Conservation (phyloP, 2,888 invertebrate species). For the Aphrophora alni region DNA sequence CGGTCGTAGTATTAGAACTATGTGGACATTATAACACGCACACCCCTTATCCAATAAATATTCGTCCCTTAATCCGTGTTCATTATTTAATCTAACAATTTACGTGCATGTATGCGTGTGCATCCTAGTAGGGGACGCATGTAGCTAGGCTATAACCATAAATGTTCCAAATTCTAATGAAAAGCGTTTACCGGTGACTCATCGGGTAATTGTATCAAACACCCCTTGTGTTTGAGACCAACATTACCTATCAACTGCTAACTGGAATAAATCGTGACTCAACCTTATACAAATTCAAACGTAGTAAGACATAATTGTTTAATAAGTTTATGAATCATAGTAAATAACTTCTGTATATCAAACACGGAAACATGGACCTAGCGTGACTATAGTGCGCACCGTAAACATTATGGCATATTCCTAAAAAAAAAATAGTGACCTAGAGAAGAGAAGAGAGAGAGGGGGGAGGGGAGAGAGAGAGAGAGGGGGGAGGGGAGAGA, state of each 20-base stretch:
- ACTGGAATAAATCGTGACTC: neutral
- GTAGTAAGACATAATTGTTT: neutral
- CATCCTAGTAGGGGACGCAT: neutral
- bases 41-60: conserved; percentile 5
- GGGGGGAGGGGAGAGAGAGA: no score
- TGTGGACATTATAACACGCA: neutral
- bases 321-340: neutral
- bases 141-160: neutral
- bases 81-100: neutral
- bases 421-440: no score
- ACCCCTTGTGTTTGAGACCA: neutral
- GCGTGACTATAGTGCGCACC: no score
- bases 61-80: neutral
- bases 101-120: neutral
- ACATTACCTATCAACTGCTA: neutral
- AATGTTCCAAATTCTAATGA: conserved; percentile 4
- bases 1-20: neutral
- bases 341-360: neutral
- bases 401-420: no score
- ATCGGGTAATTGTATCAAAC: no score
- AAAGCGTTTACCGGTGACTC: neutral
- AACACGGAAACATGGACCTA: no score
- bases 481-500: no score
- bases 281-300: neutral
- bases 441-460: no score